These are phyloP conservation scores for Sternarchorhynchus goeldii DNA, from an alignment of 2,797 vertebrate species.

Conservation along the genomic window DNA sequence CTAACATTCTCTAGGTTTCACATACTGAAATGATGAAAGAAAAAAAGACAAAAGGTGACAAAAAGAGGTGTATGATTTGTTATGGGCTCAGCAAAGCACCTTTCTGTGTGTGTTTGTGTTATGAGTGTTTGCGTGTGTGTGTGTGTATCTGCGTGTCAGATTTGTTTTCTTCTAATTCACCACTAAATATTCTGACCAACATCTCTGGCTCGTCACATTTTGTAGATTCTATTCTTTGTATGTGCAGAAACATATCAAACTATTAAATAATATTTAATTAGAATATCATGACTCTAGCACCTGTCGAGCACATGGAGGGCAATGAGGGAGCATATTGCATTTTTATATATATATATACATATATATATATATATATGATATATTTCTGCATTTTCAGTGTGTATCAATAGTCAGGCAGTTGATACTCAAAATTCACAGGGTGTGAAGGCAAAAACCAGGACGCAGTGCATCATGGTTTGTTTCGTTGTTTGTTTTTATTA, in stretches of 20 bases:
- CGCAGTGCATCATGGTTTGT: no score
- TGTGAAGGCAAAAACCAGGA: no score
- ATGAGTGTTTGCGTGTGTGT: slow-evolving; percentile 40
- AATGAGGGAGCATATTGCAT: not conserved
- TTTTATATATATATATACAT: no score
- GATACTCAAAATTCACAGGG: no score
- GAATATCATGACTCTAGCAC: slow-evolving; percentile 46
- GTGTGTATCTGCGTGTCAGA: not conserved
- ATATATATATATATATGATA: no score
- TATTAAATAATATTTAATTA: slow-evolving; percentile 81
- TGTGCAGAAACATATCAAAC: slow-evolving; percentile 71
- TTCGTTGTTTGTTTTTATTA: no score
- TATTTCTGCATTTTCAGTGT: no score
- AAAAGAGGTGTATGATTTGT: slow-evolving; percentile 17
- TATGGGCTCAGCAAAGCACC: slow-evolving; percentile 40
- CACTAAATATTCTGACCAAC: slow-evolving; percentile 74
- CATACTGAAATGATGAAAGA: slow-evolving; percentile 11
- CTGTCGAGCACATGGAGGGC: not conserved
- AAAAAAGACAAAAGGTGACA: slow-evolving; percentile 2
- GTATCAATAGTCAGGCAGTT: no score
- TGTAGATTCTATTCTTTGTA: slow-evolving; percentile 78
- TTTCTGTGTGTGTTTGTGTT: slow-evolving; percentile 11
- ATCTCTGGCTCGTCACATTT: slow-evolving; percentile 70
- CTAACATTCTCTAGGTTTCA: slow-evolving; percentile 10
- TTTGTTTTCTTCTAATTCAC: slow-evolving; percentile 55